Base-by-base conservation (phyloP, 2,888 invertebrate species). In the Mycalesis mineus region DNA sequence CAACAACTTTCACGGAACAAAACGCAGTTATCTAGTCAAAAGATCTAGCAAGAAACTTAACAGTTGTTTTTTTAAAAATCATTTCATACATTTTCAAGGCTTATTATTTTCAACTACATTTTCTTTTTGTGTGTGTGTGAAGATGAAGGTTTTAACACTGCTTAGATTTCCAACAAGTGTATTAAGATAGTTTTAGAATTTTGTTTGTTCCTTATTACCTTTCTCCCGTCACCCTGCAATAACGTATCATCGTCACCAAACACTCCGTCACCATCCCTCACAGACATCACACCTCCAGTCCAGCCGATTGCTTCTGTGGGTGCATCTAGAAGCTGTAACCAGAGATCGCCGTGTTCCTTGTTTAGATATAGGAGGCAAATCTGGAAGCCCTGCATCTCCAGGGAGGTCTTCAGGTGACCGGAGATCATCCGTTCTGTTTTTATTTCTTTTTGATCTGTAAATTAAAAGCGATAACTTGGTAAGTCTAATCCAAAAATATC, bases 381-480 rank as follows among this genome's bases (percentile, higher is more conserved):
- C 65, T 95, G 94, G 67, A 96, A 89, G 7, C 96, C 96, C 54
- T 93, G 92, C 91, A 94, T 95, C 70, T 96, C 94, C 45, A 96
- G 76, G 0, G 96, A 95, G 0, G 96, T 95, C 83, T 95, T 92
- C 62, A 94, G 86, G 64, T 84, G 86, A 0, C 91, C 91, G 61
- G 90, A 85, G 75, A 91, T 91, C 37, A 92, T 81, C 33, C 94
- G 89, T 61, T 88, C 88, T 3, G 91, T 82, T 48, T 57, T 70
- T 37, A 92, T 84, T 5, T 86, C 80, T 51, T 80, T 84, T 36
- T 61, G 73, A 62, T 77, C 91, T 91, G 77, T 6, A 39, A 62
- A 53, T 13, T 4, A 33, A 36, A 11, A 9, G 3, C 4, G 2
- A 15, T n/a, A 1, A 15, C 9, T 2, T 2, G 8, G 7, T 2